Base-by-base conservation (phyloP, 1,140 invertebrate species). In the Riptortus pedestris region DNA sequence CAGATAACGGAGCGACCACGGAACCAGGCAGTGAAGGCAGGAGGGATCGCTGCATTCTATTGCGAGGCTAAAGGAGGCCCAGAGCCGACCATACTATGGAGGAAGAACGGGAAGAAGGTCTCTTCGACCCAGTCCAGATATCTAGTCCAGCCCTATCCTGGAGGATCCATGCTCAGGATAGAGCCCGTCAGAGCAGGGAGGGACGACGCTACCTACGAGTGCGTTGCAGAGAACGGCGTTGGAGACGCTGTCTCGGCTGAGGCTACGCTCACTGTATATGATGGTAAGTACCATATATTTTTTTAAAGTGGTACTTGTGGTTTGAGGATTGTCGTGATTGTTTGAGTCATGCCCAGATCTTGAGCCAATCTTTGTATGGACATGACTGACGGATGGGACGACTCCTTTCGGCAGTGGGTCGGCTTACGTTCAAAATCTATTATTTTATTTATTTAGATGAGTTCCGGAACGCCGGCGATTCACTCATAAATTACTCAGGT, bases 181-280 rank as follows among this genome's bases (percentile, higher is more conserved):
- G 93, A 97, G 72, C 91, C 92, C 0, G 91, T 94, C 12, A 83
- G 87, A 65, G 78, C 83, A 18, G 79, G 78, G 16, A 82, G 91
- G 61, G 92, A 96, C 74, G 90, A 94, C 73, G 87, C 90, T 29
- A 85, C 82, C 1, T 98, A 96, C 77, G 94, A 97, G 74, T 98
- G 96, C 75, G 83, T 96, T 58, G 95, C 94, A 0, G 93, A 97
- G 76, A 98, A 98, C 78, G 90, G 93, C 24, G 90, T 93, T 11
- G 94, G 93, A 1, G 93, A 96, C 77, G 90, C 92, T 14, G 93
- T 96, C 63, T 85, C 83, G 66, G 90, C 93, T 43, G 84, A 88
- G 67, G 93, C 93, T 26, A 86, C 83, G 43, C 82, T 98, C 65
- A 85, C 82, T 59, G 91, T 96, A 64, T 88, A 93, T 77, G 85